Conservation (phyloP, 2,113 vertebrate genomes). For the Antigone vipio region DNA sequence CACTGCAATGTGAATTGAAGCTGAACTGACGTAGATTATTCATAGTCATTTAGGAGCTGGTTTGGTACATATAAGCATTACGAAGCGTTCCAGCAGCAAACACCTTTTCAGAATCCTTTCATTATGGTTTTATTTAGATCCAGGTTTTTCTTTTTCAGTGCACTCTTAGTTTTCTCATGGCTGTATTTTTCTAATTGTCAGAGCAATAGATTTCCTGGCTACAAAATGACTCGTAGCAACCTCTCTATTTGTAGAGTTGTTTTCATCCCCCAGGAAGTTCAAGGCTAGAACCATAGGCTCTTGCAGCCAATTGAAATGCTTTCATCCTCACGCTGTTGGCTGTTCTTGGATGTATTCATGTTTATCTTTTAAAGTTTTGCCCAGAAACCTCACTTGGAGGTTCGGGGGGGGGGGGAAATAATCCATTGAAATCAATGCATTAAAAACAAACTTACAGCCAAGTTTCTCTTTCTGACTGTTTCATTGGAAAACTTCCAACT, state of each 20-base stretch:
- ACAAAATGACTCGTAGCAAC: not conserved
- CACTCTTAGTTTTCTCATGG: not conserved
- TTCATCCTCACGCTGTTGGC: not conserved
- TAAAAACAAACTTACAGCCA: slow-evolving; percentile 1
- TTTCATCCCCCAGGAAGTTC: not conserved
- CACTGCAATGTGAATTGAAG: not conserved
- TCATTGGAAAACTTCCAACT: not conserved
- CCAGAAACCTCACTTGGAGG: not conserved
- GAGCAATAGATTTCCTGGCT: not conserved
- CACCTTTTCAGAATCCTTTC: not conserved
- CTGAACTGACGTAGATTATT: not conserved
- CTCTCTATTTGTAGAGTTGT: not conserved
- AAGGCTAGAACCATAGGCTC: not conserved
- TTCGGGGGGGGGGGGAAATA: not conserved
- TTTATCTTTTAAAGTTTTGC: slow-evolving; percentile 1
- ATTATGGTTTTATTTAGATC: not conserved
- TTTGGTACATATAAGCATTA: not conserved
- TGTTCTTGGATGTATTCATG: not conserved
- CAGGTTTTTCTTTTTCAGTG: not conserved
- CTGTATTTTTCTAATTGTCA: not conserved
- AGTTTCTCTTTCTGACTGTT: not conserved
- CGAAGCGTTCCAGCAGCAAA: not conserved
- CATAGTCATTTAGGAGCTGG: not conserved
- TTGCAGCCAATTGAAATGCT: not conserved
- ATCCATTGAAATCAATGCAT: not conserved